Evolutionary conservation across 2,797 vertebrate genomes (phyloP), one percentile per base, ranked within the genome.

Genomic region (Nyctibius grandis): DNA sequence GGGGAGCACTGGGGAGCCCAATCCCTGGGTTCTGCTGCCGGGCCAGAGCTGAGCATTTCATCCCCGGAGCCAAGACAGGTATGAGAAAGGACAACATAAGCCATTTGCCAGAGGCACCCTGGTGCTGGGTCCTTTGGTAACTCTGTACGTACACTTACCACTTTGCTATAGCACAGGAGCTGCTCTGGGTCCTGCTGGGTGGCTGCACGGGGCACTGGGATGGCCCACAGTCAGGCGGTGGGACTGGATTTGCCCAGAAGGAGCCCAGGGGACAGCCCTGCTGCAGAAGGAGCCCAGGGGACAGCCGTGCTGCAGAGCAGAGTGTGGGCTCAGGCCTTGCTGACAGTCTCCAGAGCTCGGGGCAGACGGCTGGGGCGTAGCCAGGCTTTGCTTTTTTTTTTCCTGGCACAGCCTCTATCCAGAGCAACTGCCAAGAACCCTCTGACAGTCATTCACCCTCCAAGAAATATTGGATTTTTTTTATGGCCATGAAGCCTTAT

Each of bases 161-260:
- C 19, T 9, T 16, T 1, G 9, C 36, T 12, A 4, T 1, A 34
- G 47, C 6, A 26, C 42, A 33, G 48, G 42, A 56, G 56, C 56
- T 42, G 63, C 63, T 38, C 54, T 9, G 42, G 26, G 16, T 34
- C 25, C 36, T 54, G 48, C 54, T 17, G 2, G 44, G 26, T 44
- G 28, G 36, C 64, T 56, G 33, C 44, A 2, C 2, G 34, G 72
- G 56, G 48, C 40, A 14, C 17, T 6, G 4, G 9, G 53, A 1
- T 38, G 44, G 44, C 42, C 57, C 1, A 0, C 14, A 13, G 57
- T 50, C 64, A 3, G 3, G 4, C 1, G 1, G 36, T 3, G 26
- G 72, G 36, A 3, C 21, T 16, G 44, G 14, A 29, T 59, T 21
- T 34, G 42, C 1, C 40, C 10, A 22, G 57, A 33, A 53, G 48